phyloP scores from a whole-genome alignment of 1,140 invertebrate species.

The Probaryconus sp. region DNA sequence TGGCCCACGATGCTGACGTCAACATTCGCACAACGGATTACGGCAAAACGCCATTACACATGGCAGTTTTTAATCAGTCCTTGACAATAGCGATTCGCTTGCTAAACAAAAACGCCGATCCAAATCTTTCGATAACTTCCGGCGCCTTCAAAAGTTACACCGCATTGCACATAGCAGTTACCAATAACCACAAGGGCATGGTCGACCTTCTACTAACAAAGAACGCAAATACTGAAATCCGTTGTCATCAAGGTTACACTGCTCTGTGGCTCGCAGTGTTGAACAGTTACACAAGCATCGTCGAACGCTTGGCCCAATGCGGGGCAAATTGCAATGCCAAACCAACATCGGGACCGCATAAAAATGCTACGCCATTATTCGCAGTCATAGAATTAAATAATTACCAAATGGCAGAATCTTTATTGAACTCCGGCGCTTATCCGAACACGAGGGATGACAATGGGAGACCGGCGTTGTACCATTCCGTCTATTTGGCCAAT shows the following conservation, averaged over 20 bases:
- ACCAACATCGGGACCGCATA: conserved; percentile 9
- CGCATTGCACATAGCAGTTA: conserved; percentile 33
- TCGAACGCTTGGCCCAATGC: conserved; percentile 16
- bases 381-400: conserved; percentile 29
- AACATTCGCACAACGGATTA: conserved; percentile 4
- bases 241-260: conserved; percentile 18
- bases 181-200: conserved; percentile 24
- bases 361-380: conserved; percentile 18
- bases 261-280: conserved; percentile 29
- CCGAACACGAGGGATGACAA: conserved; percentile 9
- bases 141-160: conserved; percentile 16
- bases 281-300: conserved; percentile 10
- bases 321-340: conserved; percentile 20
- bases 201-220: conserved; percentile 13
- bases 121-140: conserved; percentile 6
- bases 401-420: conserved; percentile 1
- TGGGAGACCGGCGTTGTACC: conserved; percentile 13
- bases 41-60: conserved; percentile 20
- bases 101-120: conserved; percentile 8
- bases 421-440: conserved; percentile 6
- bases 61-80: conserved; percentile 32
- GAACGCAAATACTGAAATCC: conserved; percentile 7
- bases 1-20: conserved; percentile 16
- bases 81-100: conserved; percentile 7
- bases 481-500: conserved; percentile 12